Conservation (phyloP, 2,797 vertebrate species). For the Calcarius lapponicus region DNA sequence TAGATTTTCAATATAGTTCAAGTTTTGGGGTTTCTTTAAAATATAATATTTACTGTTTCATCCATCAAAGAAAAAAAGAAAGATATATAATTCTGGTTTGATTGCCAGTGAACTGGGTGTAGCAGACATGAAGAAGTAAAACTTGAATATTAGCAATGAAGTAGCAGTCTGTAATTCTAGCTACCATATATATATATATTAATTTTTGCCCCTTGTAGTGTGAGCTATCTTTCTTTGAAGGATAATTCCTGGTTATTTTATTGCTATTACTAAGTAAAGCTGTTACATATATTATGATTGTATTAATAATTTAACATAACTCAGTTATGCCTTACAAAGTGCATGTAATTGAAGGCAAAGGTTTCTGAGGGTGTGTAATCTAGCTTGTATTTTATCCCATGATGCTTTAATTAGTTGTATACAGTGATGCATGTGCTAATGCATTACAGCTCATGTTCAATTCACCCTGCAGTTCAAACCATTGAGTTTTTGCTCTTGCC, state of each 20-base stretch:
- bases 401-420: neutral
- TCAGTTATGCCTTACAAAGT: neutral
- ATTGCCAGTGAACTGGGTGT: neutral
- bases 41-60: neutral
- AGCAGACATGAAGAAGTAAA: neutral
- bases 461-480: conserved; percentile 22
- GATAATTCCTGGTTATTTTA: neutral
- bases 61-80: neutral
- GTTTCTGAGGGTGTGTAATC: neutral
- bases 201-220: neutral
- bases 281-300: neutral
- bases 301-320: neutral
- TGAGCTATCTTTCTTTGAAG: neutral
- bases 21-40: neutral
- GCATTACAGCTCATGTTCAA: neutral
- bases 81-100: neutral
- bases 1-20: neutral
- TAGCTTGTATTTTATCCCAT: neutral
- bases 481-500: neutral
- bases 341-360: neutral
- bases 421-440: neutral
- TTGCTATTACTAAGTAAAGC: neutral
- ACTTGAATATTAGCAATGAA: neutral
- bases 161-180: neutral
- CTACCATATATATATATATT: neutral